Evolutionary conservation across 92 coral and sea anemone genomes (phyloP).

Genomic region (Pocillopora grandis): DNA sequence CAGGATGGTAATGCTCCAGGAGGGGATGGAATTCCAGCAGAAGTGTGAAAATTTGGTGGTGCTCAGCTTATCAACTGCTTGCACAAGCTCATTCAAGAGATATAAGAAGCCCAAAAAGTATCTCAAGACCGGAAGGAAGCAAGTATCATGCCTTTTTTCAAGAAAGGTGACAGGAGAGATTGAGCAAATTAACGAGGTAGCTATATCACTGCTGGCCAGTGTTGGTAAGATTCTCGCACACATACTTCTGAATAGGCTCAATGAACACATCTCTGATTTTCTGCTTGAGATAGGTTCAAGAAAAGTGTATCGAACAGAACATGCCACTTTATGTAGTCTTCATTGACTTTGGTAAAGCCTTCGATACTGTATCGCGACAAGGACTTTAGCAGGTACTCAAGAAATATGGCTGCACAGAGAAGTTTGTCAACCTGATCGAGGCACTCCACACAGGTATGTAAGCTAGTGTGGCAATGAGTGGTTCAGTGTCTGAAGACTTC

Average conservation of each 20-base stretch:
- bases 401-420: conserved; percentile 42
- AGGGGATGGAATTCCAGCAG: too few species aligned
- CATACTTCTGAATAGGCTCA: conserved; percentile 1
- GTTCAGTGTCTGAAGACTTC: conserved; percentile 15
- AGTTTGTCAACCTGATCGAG: conserved; percentile 20
- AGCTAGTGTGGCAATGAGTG: conserved; percentile 3
- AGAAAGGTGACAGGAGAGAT: too few species aligned
- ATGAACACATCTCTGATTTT: background rate
- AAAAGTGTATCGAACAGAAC: conserved; percentile 25
- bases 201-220: too few species aligned
- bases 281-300: conserved; percentile 21
- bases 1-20: too few species aligned
- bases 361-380: conserved; percentile 15
- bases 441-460: conserved; percentile 9
- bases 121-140: too few species aligned
- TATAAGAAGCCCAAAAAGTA: too few species aligned
- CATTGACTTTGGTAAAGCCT: conserved; percentile 30
- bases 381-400: conserved; percentile 37
- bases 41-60: too few species aligned
- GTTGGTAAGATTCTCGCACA: background rate
- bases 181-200: too few species aligned
- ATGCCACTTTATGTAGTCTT: conserved; percentile 24
- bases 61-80: too few species aligned
- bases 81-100: too few species aligned
- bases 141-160: too few species aligned